Conservation (phyloP, 1,140 invertebrate genomes). For the Leptestheria dahalacensis region DNA sequence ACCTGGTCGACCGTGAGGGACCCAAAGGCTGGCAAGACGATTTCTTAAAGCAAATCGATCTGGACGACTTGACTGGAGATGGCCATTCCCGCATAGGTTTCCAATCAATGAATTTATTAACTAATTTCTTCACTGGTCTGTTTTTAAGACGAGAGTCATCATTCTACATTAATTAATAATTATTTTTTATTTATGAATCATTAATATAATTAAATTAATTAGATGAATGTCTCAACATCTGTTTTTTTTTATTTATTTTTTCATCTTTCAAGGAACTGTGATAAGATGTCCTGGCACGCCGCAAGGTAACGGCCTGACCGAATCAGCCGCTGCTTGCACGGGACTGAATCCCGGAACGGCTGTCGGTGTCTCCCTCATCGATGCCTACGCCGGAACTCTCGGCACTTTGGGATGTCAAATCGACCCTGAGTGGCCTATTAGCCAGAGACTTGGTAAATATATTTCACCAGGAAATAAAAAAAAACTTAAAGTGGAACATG, state of each 20-base stretch:
- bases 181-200: no score
- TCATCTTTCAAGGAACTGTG: slow-evolving; percentile 32
- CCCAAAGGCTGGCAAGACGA: slow-evolving; percentile 51
- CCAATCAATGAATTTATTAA: no score
- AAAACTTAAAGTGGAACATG: neutral
- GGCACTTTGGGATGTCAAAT: slow-evolving; percentile 58
- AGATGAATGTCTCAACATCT: no score
- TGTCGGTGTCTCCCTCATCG: slow-evolving; percentile 78
- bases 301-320: slow-evolving; percentile 50
- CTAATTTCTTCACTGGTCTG: no score
- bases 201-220: no score
- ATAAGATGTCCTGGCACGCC: slow-evolving; percentile 53
- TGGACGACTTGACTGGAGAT: slow-evolving; percentile 53
- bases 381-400: slow-evolving; percentile 85
- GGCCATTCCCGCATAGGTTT: slow-evolving; percentile 50
- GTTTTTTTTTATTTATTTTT: no score
- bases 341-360: slow-evolving; percentile 50
- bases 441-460: slow-evolving; percentile 11
- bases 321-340: slow-evolving; percentile 45
- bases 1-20: slow-evolving; percentile 40
- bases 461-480: neutral
- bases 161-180: no score
- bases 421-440: neutral
- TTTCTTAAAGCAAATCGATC: slow-evolving; percentile 56
- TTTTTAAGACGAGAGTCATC: no score